Evolutionary conservation across 2,113 vertebrate genomes (phyloP).

Genomic region (Thamnophis sirtalis): DNA sequence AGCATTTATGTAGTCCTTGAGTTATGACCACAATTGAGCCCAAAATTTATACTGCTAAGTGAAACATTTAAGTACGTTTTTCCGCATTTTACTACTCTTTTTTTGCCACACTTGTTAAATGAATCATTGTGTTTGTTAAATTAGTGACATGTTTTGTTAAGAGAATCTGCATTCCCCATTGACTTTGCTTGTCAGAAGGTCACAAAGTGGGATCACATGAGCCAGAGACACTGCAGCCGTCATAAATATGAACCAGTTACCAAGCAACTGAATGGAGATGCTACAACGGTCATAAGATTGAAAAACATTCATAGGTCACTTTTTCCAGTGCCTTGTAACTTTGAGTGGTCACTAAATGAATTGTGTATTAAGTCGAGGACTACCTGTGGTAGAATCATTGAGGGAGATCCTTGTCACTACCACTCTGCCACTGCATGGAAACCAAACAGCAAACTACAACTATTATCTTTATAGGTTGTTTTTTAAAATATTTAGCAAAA

Average conservation of each 20-base stretch:
- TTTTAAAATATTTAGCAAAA: neutral
- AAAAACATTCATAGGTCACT: too few species aligned
- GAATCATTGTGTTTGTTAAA: neutral
- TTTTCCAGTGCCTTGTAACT: too few species aligned
- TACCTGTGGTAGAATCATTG: neutral
- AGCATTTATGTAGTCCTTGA: neutral
- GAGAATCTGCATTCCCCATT: too few species aligned
- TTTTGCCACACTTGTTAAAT: neutral
- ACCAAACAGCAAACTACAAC: neutral
- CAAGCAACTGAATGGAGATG: too few species aligned
- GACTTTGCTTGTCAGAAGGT: too few species aligned
- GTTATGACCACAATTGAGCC: neutral
- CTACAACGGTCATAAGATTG: too few species aligned
- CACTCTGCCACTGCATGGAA: neutral
- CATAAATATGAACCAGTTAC: too few species aligned
- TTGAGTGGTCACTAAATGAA: too few species aligned
- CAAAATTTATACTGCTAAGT: neutral
- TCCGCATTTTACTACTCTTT: neutral
- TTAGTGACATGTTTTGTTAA: neutral
- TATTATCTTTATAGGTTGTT: neutral
- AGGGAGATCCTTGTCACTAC: neutral
- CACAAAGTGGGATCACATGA: too few species aligned
- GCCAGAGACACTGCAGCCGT: too few species aligned
- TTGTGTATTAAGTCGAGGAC: too few species aligned
- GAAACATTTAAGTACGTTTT: neutral